Base-by-base conservation (phyloP, 2,113 vertebrate genomes). In the Odontesthes bonariensis region DNA sequence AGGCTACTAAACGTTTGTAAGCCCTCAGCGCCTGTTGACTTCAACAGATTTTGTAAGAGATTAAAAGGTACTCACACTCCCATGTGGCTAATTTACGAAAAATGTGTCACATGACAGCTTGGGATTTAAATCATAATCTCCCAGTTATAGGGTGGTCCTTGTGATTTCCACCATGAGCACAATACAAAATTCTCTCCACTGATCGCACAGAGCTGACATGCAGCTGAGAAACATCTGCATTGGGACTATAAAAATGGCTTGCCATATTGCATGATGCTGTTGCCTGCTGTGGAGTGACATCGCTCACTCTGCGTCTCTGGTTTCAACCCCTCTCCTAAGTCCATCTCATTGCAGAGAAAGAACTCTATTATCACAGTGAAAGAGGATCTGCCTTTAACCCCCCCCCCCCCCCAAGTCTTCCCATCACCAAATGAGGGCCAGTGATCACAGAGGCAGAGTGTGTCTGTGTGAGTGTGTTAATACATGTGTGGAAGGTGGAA, bases 301-400 rank as follows among this genome's bases (percentile, higher is more conserved):
- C 46, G 68, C 85, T 83, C 83, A 74, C 75, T 83, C 82, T 38
- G 63, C 62, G 49, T 84, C 86, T 92, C 83, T 60, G 7, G 64
- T 91, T 90, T 89, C 89, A 91, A 38, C 56, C 80, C 35, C 73
- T 79, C 75, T 81, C 73, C 86, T 72, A 59, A 32, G 82, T 69
- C 85, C 71, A 81, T 87, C 82, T 62, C 59, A 6, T 16, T 5
- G 79, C 79, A 71, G 58, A 91, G 85, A 92, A 91, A 85, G 89
- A 64, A 79, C 60, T 40, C 89, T 44, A 90, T 92, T 93, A 92
- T 91, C 81, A 49, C 42, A 49, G 65, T 79, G 90, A 81, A 93
- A 92, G 79, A 75, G 73, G 84, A 92, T 91, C 83, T 80, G 70
- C 77, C 56, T 75, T 68, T 54, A 35, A 49, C 57, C 46, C 58